These are phyloP conservation scores for Crotalus helleri DNA, from an alignment of 2,113 vertebrate species.

Conservation along the genomic window DNA sequence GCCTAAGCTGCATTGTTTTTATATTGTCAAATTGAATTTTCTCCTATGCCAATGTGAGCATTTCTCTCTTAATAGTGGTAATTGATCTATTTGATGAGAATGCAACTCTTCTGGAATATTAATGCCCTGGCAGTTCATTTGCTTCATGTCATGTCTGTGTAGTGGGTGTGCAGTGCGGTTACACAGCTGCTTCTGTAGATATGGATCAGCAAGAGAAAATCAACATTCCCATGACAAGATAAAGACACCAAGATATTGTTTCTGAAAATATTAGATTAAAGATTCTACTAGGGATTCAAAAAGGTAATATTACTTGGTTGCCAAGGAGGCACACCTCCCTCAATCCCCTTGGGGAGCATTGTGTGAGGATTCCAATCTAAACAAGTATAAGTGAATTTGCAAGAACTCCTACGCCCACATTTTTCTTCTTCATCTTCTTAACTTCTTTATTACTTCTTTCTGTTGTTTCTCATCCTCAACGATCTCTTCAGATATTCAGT, in stretches of 20 bases:
- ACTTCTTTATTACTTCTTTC: background rate
- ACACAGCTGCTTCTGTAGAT: background rate
- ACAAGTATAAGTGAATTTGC: background rate
- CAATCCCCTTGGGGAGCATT: background rate
- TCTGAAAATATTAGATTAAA: background rate
- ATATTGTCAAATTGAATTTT: constrained; percentile 4
- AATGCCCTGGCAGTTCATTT: constrained; percentile 3
- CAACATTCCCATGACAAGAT: background rate
- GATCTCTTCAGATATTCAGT: background rate
- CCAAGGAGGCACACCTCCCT: background rate
- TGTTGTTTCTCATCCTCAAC: background rate
- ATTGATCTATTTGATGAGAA: constrained; percentile 40
- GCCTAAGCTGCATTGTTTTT: background rate
- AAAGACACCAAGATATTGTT: background rate
- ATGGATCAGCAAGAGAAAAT: background rate
- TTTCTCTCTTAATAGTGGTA: constrained; percentile 33
- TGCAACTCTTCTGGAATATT: constrained; percentile 26
- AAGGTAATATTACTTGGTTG: background rate
- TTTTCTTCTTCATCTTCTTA: background rate
- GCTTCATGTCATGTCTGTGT: background rate
- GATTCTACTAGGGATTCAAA: background rate
- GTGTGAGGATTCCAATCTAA: background rate
- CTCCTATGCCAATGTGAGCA: constrained; percentile 13
- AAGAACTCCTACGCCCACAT: background rate
- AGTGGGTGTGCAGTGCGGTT: constrained; percentile 1